Evolutionary conservation across 2,888 invertebrate species (phyloP).

Genomic region (Sthenelais limicola): DNA sequence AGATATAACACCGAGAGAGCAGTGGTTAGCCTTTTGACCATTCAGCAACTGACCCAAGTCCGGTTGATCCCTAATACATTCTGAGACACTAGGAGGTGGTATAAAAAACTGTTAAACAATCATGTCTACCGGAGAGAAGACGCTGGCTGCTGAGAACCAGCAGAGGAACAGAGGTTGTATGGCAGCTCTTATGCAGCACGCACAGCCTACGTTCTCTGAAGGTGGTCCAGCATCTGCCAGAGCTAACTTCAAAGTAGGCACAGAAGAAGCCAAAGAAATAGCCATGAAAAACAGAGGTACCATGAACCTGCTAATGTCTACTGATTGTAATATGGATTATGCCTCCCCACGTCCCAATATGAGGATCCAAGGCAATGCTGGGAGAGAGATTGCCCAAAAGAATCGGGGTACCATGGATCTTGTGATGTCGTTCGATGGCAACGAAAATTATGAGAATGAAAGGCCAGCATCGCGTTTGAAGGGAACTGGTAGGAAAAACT

Average conservation of each 20-base stretch:
- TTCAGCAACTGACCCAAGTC: too few relatives aligned
- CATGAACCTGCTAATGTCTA: conserved; percentile 38
- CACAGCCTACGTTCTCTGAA: background rate
- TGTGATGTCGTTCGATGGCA: conserved; percentile 16
- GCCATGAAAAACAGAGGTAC: conserved; percentile 37
- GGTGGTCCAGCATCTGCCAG: background rate
- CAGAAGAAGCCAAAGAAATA: conserved; percentile 41
- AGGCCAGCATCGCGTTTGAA: conserved; percentile 40
- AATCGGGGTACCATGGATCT: conserved; percentile 41
- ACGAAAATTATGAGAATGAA: background rate
- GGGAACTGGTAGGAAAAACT: conserved; percentile 42
- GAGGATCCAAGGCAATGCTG: conserved; percentile 34
- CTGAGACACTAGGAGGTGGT: too few relatives aligned
- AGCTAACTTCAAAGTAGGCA: background rate
- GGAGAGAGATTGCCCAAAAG: conserved; percentile 19
- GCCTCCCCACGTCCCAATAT: conserved; percentile 39
- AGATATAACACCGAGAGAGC: too few relatives aligned
- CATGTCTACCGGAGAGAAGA: conserved; percentile 31
- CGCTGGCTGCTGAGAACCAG: conserved; percentile 22
- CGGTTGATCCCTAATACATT: too few relatives aligned
- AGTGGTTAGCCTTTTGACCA: too few relatives aligned
- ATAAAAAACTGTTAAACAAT: too few relatives aligned
- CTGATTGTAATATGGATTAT: conserved; percentile 3
- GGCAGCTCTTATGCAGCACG: background rate
- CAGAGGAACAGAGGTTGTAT: conserved; percentile 34